Evolutionary conservation across 2,113 vertebrate genomes (phyloP), one percentile per base, ranked within the genome.

Genomic region (Upupa epops): DNA sequence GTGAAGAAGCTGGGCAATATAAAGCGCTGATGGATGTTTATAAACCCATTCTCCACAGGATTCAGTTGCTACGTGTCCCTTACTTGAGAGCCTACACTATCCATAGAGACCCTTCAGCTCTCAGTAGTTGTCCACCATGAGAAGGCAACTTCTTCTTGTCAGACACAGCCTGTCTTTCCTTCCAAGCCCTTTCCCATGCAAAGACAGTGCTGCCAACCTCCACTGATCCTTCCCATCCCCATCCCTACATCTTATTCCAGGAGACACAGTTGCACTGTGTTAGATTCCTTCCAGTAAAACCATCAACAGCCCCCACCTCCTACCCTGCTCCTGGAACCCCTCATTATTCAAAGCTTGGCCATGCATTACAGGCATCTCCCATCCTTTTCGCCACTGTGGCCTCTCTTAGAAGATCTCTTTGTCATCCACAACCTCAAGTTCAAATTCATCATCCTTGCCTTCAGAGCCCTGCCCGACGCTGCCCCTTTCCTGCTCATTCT

Each of bases 401-500:
- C 66, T 66, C 61, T 55, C 90, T 92, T 73, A 59, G 86, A 92
- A 84, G 81, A 51, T 13, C 14, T 36, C 19, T 54, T 80, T 90
- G 65, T 61, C 81, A 49, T 58, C 49, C 77, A 48, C 36, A 1
- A 22, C 61, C 8, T 64, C 86, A 90, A 84, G 54, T 56, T 88
- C 86, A 88, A 74, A 91, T 90, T 78, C 69, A 68, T 96, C 93
- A 86, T 59, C 88, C 40, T 13, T 73, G 90, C 74, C 87, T 90
- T 89, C 20, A 3, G 71, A 86, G 70, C 42, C 74, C 37, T 25
- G 65, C 73, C 74, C 1, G 3, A 34, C 26, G 6, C 83, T 96
- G 94, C 86, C 77, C 73, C 80, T 93, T 95, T 95, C 94, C 90
- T 88, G 92, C 81, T 70, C 92, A 94, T 95, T 96, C 93, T 96